Conservation (phyloP, 2,888 invertebrate species). For the Andrena marginata region DNA sequence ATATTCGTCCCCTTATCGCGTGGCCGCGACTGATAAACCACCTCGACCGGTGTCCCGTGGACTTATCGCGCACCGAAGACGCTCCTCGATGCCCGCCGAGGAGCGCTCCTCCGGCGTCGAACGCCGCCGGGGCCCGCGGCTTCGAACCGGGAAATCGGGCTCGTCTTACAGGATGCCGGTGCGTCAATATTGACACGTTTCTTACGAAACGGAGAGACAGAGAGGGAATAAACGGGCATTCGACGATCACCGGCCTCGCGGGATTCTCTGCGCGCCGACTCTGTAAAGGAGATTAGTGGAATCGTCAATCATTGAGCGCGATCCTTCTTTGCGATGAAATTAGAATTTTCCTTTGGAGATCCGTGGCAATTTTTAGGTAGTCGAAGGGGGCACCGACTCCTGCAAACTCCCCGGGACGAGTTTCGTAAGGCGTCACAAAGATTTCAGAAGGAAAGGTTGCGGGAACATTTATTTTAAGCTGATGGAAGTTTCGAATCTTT, state of each 20-base stretch:
- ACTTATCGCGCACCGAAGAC: not conserved
- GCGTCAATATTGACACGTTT: constrained; percentile 81
- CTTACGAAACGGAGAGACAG: constrained; percentile 70
- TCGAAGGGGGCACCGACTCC: too few species aligned
- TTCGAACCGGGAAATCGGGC: constrained; percentile 76
- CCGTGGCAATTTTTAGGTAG: too few species aligned
- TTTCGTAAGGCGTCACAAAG: too few species aligned
- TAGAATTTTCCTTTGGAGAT: too few species aligned
- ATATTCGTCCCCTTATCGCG: constrained; percentile 33
- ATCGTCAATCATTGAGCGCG: too few species aligned
- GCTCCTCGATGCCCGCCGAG: constrained; percentile 3
- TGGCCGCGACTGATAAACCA: constrained; percentile 50
- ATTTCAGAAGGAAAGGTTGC: too few species aligned
- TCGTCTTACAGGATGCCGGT: constrained; percentile 78
- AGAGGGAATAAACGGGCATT: constrained; percentile 27
- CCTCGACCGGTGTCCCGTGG: not conserved
- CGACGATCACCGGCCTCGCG: constrained; percentile 21
- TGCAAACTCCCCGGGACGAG: too few species aligned
- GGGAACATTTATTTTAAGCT: not conserved
- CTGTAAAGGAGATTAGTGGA: not conserved
- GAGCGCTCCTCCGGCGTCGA: constrained; percentile 35
- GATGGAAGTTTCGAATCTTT: not conserved
- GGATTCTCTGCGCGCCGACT: not conserved
- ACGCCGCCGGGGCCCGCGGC: constrained; percentile 38
- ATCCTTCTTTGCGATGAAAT: too few species aligned